Percentiles rank a stretch among this genome's conserved stretches.
These are phyloP conservation scores for Schizopygopsis pylzovi DNA, from an alignment of 2,797 vertebrate genomes.

Conservation along the genomic window DNA sequence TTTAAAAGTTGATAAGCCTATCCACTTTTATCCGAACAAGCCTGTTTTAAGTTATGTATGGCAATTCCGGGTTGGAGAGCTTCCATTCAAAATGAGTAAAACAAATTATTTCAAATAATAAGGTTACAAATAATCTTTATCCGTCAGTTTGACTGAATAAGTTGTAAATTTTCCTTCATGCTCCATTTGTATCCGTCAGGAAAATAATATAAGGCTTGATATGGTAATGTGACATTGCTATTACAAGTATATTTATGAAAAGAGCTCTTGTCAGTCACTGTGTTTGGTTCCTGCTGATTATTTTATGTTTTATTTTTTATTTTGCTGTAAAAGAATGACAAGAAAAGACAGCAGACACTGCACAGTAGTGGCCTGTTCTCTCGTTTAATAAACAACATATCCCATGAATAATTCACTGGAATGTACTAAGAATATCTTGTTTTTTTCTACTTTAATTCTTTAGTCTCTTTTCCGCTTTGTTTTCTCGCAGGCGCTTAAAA, in stretches of 20 bases:
- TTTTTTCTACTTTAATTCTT: background rate
- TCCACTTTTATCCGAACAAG: background rate
- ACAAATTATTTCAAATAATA: background rate
- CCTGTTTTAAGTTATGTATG: background rate
- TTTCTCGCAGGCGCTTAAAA: background rate
- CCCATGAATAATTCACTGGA: background rate
- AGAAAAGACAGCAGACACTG: conserved; percentile 6
- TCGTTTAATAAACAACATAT: background rate
- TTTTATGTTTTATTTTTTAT: background rate
- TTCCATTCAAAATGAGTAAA: background rate
- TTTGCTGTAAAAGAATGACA: background rate
- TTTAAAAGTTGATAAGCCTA: background rate
- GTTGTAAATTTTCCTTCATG: background rate
- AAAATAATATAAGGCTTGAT: background rate
- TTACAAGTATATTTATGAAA: background rate
- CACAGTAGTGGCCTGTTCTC: background rate
- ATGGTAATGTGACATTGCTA: background rate
- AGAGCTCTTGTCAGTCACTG: background rate
- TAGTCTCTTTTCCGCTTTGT: background rate
- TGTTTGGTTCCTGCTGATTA: background rate
- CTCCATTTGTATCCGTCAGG: background rate
- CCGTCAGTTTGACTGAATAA: background rate
- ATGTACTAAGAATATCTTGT: background rate
- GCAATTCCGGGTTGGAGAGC: background rate
- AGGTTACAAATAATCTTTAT: conserved; percentile 1